A percentile compares a stretch with the other conserved stretches of the same genome.
Evolutionary conservation across 2,888 invertebrate species (phyloP).

Genomic region (Diogma glabrata): DNA sequence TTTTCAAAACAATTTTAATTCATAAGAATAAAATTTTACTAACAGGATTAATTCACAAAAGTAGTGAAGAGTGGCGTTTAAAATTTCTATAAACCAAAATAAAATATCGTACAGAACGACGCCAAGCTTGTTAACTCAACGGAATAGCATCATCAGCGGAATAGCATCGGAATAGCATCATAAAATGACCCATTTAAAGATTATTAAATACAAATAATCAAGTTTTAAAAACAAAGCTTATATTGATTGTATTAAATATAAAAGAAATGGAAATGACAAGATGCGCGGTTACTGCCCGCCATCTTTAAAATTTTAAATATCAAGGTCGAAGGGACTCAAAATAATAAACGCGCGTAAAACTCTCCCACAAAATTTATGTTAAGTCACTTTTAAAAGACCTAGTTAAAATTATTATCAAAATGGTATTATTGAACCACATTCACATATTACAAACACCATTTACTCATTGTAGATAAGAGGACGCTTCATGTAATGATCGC

Average conservation of each 20-base stretch:
- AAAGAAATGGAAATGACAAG: background rate
- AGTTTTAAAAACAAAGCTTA: too few relatives aligned
- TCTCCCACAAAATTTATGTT: slow-evolving; percentile 1
- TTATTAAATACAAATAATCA: too few relatives aligned
- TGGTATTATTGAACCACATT: too few relatives aligned
- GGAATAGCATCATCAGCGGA: too few relatives aligned
- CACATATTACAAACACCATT: slow-evolving; percentile 2
- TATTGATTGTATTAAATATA: slow-evolving; percentile 5
- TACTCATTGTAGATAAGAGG: background rate
- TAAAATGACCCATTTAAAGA: too few relatives aligned
- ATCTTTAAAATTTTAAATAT: slow-evolving; percentile 3
- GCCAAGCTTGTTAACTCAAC: slow-evolving; percentile 10
- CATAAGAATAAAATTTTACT: too few relatives aligned
- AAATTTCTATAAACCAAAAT: slow-evolving; percentile 1
- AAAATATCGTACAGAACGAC: slow-evolving; percentile 7
- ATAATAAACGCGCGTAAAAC: slow-evolving; percentile 9
- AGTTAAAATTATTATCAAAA: background rate
- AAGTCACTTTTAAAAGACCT: background rate
- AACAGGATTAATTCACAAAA: too few relatives aligned
- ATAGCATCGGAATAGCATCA: too few relatives aligned
- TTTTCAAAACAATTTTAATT: too few relatives aligned
- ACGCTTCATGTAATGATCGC: slow-evolving; percentile 5
- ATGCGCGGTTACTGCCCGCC: slow-evolving; percentile 9
- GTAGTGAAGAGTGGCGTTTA: too few relatives aligned
- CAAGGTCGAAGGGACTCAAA: slow-evolving; percentile 12